phyloP scores from a whole-genome alignment of 2,113 vertebrate species.

The Channa maculata region DNA sequence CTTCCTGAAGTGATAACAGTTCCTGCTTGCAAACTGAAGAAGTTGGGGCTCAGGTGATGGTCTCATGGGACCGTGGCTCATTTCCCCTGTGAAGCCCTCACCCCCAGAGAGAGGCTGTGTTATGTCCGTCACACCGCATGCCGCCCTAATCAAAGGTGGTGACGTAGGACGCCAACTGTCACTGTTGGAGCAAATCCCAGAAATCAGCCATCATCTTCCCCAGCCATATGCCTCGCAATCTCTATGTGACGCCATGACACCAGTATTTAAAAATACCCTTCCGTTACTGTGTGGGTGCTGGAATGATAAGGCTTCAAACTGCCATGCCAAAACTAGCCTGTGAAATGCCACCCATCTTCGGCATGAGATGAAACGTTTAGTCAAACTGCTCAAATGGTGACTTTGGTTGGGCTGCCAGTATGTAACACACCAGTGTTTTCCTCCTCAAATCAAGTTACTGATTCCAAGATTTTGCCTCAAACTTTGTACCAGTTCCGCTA shows the following conservation, averaged over 20 bases:
- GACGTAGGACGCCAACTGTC: slow-evolving; percentile 81
- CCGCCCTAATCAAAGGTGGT: slow-evolving; percentile 72
- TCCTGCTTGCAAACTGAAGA: slow-evolving; percentile 18
- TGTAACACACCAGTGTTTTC: slow-evolving; percentile 23
- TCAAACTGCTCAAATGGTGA: slow-evolving; percentile 38
- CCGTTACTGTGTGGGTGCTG: slow-evolving; percentile 46
- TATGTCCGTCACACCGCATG: slow-evolving; percentile 55
- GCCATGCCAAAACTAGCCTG: slow-evolving; percentile 45
- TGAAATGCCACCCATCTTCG: slow-evolving; percentile 50
- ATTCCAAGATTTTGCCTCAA: neutral
- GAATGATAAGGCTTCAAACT: slow-evolving; percentile 19
- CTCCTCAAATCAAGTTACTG: neutral
- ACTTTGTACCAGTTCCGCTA: neutral
- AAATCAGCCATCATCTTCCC: slow-evolving; percentile 69
- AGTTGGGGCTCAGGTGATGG: slow-evolving; percentile 8
- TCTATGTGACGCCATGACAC: slow-evolving; percentile 64
- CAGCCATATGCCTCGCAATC: slow-evolving; percentile 61
- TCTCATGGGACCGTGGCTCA: slow-evolving; percentile 35
- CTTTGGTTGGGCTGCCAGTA: slow-evolving; percentile 25
- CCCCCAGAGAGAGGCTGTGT: slow-evolving; percentile 21
- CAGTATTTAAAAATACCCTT: slow-evolving; percentile 69
- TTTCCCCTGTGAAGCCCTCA: slow-evolving; percentile 30
- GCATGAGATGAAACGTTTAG: slow-evolving; percentile 30
- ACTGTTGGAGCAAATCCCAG: slow-evolving; percentile 78
- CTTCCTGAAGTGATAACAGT: slow-evolving; percentile 25